Base-by-base conservation (phyloP, 2,888 invertebrate genomes). In the Ectemnius cavifrons region DNA sequence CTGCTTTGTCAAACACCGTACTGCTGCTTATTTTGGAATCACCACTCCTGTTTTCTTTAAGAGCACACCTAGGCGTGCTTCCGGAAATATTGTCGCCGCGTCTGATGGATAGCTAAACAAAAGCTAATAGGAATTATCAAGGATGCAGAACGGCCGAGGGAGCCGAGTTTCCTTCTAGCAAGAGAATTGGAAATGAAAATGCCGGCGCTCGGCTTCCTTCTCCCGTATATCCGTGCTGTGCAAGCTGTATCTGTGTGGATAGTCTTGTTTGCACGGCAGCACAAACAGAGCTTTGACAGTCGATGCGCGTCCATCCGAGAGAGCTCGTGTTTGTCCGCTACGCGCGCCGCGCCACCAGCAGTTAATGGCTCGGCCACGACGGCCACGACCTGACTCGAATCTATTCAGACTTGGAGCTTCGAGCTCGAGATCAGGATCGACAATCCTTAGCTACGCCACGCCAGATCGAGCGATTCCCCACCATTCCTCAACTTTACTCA, bases 311-410 rank as follows among this genome's bases (percentile, higher is more conserved):
- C 16, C 14, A 16, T 20, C 37, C 37, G 37, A 37, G 37, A 37
- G 37, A 37, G 37, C 27, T 46, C 59, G 56, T 72, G 67, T 72
- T 72, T 72, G 75, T 66, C 61, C 67, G 67, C 46, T 8, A 6
- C 37, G 37, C 37, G 23, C 37, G 37, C 37, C 37, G 23, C 37
- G 37, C 37, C 37, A 37, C 23, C 23, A 37, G 8, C 71, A 47
- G 64, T 67, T 72, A 75, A 75, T 72, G 58, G 64, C 71, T 37
- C 52, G 23, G 23, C 60, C 67, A 67, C 20, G 20, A 20, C 20
- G 20, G 20, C 60, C 67, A 67, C 75, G 72, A 75, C 71, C 67
- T 72, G 71, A 68, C 67, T 72, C 58, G 64, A 64, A 75, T 16
- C n/a, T 72, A 67, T 64, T 67, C 64, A 73, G 66, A 37, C 28